Evolutionary conservation across 1,140 invertebrate genomes (phyloP).

Genomic region (Aricia agestis): DNA sequence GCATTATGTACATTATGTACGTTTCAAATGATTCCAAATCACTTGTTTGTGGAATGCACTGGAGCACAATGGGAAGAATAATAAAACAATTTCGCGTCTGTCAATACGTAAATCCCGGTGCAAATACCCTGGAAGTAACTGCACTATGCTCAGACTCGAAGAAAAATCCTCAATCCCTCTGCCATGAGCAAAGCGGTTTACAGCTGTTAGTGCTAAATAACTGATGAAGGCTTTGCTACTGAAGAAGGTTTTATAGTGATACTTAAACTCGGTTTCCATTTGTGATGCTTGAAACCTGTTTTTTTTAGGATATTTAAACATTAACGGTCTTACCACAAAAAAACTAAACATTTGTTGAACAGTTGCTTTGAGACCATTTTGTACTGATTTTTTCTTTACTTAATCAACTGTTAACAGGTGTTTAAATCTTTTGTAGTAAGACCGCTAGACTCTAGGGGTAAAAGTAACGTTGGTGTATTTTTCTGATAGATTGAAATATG

Average conservation of each 20-base stretch:
- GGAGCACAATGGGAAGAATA: slow-evolving; percentile 7
- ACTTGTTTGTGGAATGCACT: slow-evolving; percentile 24
- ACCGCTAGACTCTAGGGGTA: no score
- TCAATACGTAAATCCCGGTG: slow-evolving; percentile 36
- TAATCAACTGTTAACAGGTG: no score
- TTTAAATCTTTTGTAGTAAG: no score
- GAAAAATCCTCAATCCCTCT: slow-evolving; percentile 34
- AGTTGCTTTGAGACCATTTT: no score
- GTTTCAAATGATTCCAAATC: slow-evolving; percentile 13
- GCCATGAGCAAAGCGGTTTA: neutral
- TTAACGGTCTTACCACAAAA: no score
- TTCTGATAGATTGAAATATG: no score
- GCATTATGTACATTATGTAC: no score
- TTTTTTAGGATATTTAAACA: no score
- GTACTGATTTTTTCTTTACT: no score
- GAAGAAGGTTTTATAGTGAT: neutral
- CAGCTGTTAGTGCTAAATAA: neutral
- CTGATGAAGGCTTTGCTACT: neutral
- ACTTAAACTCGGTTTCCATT: neutral
- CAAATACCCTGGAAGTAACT: slow-evolving; percentile 29
- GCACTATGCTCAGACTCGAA: slow-evolving; percentile 30
- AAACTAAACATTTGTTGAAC: no score
- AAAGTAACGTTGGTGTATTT: no score
- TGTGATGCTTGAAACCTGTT: neutral
- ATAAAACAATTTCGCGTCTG: slow-evolving; percentile 35